A percentile compares a stretch with the other conserved stretches of the same genome.
Evolutionary conservation across 2,797 vertebrate species (phyloP).

Genomic region (Xenops minutus): DNA sequence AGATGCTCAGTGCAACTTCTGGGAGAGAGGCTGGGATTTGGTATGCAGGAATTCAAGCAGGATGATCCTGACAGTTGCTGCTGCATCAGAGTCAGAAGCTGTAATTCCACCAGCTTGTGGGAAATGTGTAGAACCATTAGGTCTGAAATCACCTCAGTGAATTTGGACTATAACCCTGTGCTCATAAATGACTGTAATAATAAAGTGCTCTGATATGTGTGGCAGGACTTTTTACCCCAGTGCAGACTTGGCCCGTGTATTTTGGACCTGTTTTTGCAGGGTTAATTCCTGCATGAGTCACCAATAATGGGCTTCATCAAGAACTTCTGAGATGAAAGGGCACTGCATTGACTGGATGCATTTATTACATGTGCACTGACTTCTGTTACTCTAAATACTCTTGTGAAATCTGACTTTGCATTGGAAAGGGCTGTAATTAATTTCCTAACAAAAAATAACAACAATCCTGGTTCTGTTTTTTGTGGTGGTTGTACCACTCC

Average conservation of each 20-base stretch:
- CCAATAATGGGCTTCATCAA: not conserved
- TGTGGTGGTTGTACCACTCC: not conserved
- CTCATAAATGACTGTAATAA: not conserved
- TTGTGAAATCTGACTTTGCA: not conserved
- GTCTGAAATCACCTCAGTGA: not conserved
- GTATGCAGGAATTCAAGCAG: not conserved
- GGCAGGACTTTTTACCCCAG: not conserved
- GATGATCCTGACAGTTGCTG: not conserved
- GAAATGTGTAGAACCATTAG: not conserved
- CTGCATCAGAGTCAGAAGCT: not conserved
- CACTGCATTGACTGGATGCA: not conserved
- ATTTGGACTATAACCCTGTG: not conserved
- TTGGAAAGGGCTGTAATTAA: not conserved
- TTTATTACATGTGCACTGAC: not conserved
- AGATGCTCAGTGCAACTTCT: not conserved
- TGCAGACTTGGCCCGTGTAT: not conserved
- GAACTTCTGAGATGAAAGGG: not conserved
- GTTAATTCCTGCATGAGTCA: not conserved
- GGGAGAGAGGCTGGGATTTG: not conserved
- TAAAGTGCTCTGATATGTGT: not conserved
- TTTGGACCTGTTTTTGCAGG: not conserved
- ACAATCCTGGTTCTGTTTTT: not conserved
- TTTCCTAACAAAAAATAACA: not conserved
- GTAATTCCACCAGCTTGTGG: not conserved
- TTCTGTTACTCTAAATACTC: not conserved